Evolutionary conservation across 1,140 invertebrate genomes (phyloP).

Genomic region (Drosophila sp.): DNA sequence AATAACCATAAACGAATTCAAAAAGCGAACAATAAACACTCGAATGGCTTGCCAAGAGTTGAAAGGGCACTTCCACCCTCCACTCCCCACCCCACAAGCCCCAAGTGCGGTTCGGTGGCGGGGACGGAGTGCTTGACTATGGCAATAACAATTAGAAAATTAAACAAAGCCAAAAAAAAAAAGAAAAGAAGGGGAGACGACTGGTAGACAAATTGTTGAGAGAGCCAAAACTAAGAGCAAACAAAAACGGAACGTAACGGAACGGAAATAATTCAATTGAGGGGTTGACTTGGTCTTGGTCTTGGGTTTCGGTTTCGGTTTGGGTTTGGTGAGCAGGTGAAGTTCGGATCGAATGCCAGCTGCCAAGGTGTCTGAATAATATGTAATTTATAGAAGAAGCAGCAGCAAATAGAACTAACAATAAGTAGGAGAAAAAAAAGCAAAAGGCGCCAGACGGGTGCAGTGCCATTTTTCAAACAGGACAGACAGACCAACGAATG

Average conservation of each 20-base stretch:
- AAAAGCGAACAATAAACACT: slow-evolving; percentile 11
- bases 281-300: not conserved
- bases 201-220: slow-evolving; percentile 34
- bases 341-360: slow-evolving; percentile 30
- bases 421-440: slow-evolving; percentile 29
- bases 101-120: slow-evolving; percentile 14
- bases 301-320: not conserved
- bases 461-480: slow-evolving; percentile 55
- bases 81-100: not conserved
- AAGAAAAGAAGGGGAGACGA: not conserved
- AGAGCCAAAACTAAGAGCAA: slow-evolving; percentile 30
- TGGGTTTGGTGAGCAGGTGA: not conserved
- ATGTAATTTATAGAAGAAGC: slow-evolving; percentile 43
- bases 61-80: slow-evolving; percentile 38
- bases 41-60: slow-evolving; percentile 51
- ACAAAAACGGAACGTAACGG: not conserved
- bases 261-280: slow-evolving; percentile 11
- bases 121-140: not conserved
- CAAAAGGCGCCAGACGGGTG: slow-evolving; percentile 53
- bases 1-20: slow-evolving; percentile 11
- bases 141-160: slow-evolving; percentile 46
- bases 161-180: slow-evolving; percentile 42
- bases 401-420: slow-evolving; percentile 6
- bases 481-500: slow-evolving; percentile 39
- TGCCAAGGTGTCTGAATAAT: slow-evolving; percentile 51